Conservation (phyloP, 2,888 invertebrate species). For the Blastobasis adustella region DNA sequence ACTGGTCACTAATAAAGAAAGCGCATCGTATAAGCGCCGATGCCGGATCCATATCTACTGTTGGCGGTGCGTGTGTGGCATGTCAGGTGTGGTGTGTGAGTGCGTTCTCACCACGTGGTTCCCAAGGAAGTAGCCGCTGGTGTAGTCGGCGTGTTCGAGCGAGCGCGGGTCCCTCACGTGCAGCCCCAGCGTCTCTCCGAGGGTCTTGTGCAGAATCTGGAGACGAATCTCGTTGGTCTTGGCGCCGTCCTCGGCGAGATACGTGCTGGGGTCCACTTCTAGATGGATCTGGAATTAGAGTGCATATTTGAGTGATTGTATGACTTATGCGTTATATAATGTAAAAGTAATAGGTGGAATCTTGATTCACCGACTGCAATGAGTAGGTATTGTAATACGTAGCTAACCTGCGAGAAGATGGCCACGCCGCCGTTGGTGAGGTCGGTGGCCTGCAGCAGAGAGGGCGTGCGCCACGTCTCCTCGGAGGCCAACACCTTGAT, state of each 20-base stretch:
- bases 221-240: constrained; percentile 79
- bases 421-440: constrained; percentile 80
- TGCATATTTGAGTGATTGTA: too few species aligned
- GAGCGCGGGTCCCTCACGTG: constrained; percentile 68
- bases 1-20: too few species aligned
- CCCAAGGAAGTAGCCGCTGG: constrained; percentile 85
- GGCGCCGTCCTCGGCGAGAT: constrained; percentile 56
- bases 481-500: constrained; percentile 87
- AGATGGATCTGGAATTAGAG: constrained; percentile 79
- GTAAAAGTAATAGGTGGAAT: too few species aligned
- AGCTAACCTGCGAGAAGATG: constrained; percentile 83
- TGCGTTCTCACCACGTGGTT: constrained; percentile 81
- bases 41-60: too few species aligned
- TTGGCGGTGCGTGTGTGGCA: too few species aligned
- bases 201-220: constrained; percentile 85
- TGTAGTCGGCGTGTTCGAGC: constrained; percentile 58
- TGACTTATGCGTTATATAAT: too few species aligned
- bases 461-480: constrained; percentile 92
- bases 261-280: constrained; percentile 82
- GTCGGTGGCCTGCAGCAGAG: constrained; percentile 81
- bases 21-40: too few species aligned
- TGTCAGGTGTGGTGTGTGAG: too few species aligned
- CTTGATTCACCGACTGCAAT: too few species aligned
- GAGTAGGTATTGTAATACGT: too few species aligned
- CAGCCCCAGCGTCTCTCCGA: constrained; percentile 80